A percentile compares a stretch with the other conserved stretches of the same genome.
Conservation (phyloP, 37 sponge, comb jelly and placozoan species). For the Agelas oroides region DNA sequence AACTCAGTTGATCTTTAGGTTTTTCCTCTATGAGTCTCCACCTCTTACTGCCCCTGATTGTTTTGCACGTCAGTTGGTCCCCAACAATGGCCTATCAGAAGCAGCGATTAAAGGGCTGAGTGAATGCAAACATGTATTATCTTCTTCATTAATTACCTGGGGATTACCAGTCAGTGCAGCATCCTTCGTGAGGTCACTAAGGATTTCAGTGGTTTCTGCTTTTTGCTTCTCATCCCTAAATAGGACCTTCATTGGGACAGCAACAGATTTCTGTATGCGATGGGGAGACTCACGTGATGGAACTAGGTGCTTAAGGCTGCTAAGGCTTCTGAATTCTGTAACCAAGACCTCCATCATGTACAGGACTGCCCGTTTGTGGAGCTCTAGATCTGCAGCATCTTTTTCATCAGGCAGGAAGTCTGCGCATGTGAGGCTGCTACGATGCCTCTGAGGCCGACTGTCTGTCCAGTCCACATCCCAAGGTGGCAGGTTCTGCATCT, state of each 20-base stretch:
- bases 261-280: not conserved
- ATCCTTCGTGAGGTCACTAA: too few relatives aligned
- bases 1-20: not conserved
- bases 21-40: not conserved
- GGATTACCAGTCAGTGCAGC: not conserved
- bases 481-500: constrained; percentile 3
- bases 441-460: not conserved
- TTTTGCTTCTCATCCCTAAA: constrained; percentile 35
- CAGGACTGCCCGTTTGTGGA: constrained; percentile 3
- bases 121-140: not conserved
- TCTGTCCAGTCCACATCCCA: constrained; percentile 8
- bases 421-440: not conserved
- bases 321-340: not conserved
- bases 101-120: not conserved
- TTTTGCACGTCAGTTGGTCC: constrained; percentile 40
- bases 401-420: constrained; percentile 18
- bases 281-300: not conserved
- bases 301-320: not conserved
- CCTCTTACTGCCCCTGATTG: not conserved
- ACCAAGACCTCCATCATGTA: constrained; percentile 33
- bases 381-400: not conserved
- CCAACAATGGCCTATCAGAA: constrained; percentile 17
- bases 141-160: not conserved
- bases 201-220: not conserved
- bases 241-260: constrained; percentile 38